Conservation (phyloP, 2,888 invertebrate genomes). For the Volucella inanis region DNA sequence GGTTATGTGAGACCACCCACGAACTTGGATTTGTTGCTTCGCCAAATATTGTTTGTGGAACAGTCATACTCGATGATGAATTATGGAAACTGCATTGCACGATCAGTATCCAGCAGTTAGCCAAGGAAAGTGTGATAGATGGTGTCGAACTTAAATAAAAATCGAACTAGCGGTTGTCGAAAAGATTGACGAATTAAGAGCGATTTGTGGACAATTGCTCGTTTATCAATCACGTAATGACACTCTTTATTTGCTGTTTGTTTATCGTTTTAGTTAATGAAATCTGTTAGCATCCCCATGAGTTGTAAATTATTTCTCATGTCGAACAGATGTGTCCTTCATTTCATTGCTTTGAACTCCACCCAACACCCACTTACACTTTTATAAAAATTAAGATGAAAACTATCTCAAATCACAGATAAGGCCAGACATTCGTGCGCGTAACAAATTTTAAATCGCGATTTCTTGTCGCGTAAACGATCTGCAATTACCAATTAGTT, state of each 20-base stretch:
- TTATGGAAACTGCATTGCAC: not conserved
- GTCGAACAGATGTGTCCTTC: slow-evolving; percentile 40
- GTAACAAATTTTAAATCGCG: slow-evolving; percentile 72
- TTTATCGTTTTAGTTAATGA: not conserved
- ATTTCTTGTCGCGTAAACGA: slow-evolving; percentile 69
- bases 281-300: not conserved
- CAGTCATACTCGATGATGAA: slow-evolving; percentile 4
- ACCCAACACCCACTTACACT: slow-evolving; percentile 30
- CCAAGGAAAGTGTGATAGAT: not conserved
- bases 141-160: not conserved
- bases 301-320: not conserved
- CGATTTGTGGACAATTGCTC: not conserved
- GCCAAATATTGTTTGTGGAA: slow-evolving; percentile 8
- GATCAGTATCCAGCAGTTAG: not conserved
- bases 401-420: slow-evolving; percentile 51
- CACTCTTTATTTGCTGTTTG: not conserved
- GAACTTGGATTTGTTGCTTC: slow-evolving; percentile 6
- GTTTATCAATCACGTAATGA: slow-evolving; percentile 3
- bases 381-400: slow-evolving; percentile 39
- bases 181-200: not conserved
- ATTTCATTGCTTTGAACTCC: slow-evolving; percentile 2
- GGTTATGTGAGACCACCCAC: slow-evolving; percentile 33
- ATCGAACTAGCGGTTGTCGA: not conserved
- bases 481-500: slow-evolving; percentile 74
- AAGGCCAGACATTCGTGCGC: slow-evolving; percentile 65